phyloP scores from a whole-genome alignment of 2,113 vertebrate genomes.

The Actenoides lindsayi region DNA sequence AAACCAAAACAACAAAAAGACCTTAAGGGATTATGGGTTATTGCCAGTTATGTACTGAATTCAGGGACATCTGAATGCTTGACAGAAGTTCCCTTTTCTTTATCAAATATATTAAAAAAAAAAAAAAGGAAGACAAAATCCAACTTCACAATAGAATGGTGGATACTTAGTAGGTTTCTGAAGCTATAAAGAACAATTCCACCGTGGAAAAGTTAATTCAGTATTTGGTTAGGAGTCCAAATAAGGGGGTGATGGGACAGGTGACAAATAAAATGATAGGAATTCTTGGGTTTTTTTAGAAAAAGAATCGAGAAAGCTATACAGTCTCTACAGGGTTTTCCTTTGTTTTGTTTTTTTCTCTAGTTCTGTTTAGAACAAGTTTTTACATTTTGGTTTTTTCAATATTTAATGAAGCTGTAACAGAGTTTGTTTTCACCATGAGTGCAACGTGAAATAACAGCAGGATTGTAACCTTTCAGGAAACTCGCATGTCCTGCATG shows the following conservation, averaged over 20 bases:
- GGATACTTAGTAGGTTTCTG: neutral
- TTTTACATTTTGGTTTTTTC: neutral
- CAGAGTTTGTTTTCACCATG: neutral
- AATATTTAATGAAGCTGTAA: neutral
- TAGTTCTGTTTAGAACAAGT: neutral
- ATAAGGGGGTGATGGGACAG: too few species aligned
- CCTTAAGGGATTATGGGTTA: neutral
- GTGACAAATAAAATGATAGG: neutral
- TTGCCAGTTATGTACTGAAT: neutral
- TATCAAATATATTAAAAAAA: neutral
- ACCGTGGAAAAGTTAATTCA: neutral
- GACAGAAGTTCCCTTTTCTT: neutral
- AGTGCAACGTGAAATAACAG: neutral
- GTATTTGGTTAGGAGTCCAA: neutral
- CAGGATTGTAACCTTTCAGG: neutral
- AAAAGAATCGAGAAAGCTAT: neutral
- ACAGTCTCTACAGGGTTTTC: neutral
- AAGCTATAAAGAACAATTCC: neutral
- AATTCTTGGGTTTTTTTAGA: neutral
- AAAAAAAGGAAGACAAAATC: neutral
- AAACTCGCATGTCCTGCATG: accelerated
- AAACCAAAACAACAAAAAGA: too few species aligned
- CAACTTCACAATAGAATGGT: neutral
- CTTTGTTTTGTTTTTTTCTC: neutral
- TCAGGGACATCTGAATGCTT: neutral